Evolutionary conservation across 1,140 invertebrate genomes (phyloP), one percentile per base, ranked within the genome.

Genomic region (Uloborus diversus): DNA sequence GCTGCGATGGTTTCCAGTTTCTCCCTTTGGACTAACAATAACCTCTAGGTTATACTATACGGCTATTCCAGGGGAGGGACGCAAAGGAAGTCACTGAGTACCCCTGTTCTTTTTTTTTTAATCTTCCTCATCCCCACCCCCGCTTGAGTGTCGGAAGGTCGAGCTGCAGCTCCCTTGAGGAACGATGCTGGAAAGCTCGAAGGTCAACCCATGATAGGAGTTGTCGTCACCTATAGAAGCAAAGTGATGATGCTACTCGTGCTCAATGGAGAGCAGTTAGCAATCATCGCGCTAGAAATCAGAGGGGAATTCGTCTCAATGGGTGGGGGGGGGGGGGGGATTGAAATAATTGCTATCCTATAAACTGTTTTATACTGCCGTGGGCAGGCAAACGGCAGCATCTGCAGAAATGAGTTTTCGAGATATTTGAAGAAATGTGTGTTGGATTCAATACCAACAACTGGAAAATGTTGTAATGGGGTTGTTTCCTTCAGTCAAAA

Each of bases 1-100:
- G 73, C 73, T 78, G 73, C 30, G 73, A 56, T 53, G 73, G 73
- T 78, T 51, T 78, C 73, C n/a, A 57, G 30, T 78, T 78, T 78
- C 73, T 25, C 71, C 73, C 73, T 62, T 65, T 57, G 61, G 61
- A 56, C 73, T 66, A 78, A 78, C 73, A 78, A 78, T 78, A 66
- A 78, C 73, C 73, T 62, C 73, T 42, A 32, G 62, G 73, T 56
- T 57, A 78, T 53, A 23, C 73, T 66, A 78, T 78, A 75, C 71
- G 59, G n/a, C 71, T 64, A 75, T 75, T 61, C 71, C 35, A 51
- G 59, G 69, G 71, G 57, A 49, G 70, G 59, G 57, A 32, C 35
- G 70, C 23, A 75, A 53, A 75, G 71, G 71, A 75, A 75, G 71
- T 75, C 71, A 75, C n/a, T 64, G 37, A 25, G 7, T 27, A 20